Base-by-base conservation (phyloP, 1,140 invertebrate genomes). In the Drosophila ironensis region DNA sequence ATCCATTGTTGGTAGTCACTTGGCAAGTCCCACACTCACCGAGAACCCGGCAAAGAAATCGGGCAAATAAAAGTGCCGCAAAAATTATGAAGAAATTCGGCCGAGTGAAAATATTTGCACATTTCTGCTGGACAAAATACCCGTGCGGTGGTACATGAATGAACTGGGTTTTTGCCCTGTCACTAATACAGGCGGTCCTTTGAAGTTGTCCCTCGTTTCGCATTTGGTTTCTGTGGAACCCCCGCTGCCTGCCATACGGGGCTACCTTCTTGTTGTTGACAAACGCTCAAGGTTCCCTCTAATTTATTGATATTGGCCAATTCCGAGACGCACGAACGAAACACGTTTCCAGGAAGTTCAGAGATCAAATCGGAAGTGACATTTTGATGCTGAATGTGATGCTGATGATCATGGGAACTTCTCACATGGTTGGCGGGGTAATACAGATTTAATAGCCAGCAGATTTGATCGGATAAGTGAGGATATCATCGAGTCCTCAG, bases 11-110 rank as follows among this genome's bases (percentile, higher is more conserved):
- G 44, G 19, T 25, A 17, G 40, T 2, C 25, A 52, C 22, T 46
- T n/a, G n/a, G n/a, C n/a, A n/a, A n/a, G 70, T 57, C 45, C 68
- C 59, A 24, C 28, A 20, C 12, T 5, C 6, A 19, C 30, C 35
- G 37, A 47, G 44, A 52, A 11, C 24, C 47, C 27, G 42, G 8
- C 16, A 35, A 41, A 20, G 8, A 28, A 52, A 37, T 17, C 14
- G 7, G 38, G 16, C 45, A 33, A 42, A 51, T 53, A 76, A 59
- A 77, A 77, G 72, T 86, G 78, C 78, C 78, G 78, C 78, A 86
- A 50, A 73, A 78, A 84, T 82, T 84, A 84, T 82, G 78, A 78
- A 78, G 78, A 86, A 82, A 86, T 78, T 84, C 73, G 57, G 19
- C 46, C 25, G 67, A 71, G 53, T 71, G 52, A 70, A 82, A 84